These are phyloP conservation scores for Notamacropus eugenii DNA, from an alignment of 2,797 vertebrate genomes.

Conservation along the genomic window DNA sequence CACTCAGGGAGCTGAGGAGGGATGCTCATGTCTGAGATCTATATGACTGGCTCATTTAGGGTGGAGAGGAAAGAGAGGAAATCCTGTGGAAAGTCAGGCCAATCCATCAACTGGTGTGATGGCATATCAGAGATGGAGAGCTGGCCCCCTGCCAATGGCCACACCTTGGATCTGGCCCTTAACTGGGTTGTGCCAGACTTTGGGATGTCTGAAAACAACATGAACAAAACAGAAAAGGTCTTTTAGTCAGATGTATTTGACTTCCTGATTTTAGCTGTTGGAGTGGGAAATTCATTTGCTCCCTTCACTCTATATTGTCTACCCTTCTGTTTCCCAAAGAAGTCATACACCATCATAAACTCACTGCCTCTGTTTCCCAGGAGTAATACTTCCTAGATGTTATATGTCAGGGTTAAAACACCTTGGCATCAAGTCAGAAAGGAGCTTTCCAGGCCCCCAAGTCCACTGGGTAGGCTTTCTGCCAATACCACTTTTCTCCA, in stretches of 20 bases:
- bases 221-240: not conserved
- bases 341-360: not conserved
- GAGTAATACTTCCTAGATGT: not conserved
- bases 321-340: not conserved
- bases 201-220: not conserved
- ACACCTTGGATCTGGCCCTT: not conserved
- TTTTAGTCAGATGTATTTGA: slow-evolving; percentile 30
- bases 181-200: not conserved
- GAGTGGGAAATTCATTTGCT: slow-evolving; percentile 46
- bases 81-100: not conserved
- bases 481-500: slow-evolving; percentile 49
- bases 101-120: not conserved
- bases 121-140: not conserved
- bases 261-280: slow-evolving; percentile 52
- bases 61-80: not conserved
- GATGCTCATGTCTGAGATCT: not conserved
- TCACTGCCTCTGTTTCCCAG: not conserved
- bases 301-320: not conserved
- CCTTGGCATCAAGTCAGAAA: slow-evolving; percentile 19
- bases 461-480: not conserved
- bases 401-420: not conserved
- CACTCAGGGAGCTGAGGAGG: not conserved
- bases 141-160: not conserved
- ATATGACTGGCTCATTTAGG: not conserved
- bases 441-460: slow-evolving; percentile 9